phyloP scores from a whole-genome alignment of 2,797 vertebrate genomes.

The Glyptemys insculpta region DNA sequence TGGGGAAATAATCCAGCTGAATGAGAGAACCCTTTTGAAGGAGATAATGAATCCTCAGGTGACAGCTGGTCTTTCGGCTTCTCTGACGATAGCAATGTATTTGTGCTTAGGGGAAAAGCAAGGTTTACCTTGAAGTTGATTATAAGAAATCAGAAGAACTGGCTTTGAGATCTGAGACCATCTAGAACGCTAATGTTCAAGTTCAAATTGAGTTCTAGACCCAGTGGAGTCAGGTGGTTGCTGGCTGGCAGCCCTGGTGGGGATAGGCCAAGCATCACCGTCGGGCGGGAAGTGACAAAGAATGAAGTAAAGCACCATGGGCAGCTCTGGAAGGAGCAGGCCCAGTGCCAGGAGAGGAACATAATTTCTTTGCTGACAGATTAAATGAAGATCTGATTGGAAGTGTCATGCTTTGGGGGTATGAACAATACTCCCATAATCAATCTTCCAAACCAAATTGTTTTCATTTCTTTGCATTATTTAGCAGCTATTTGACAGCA shows the following conservation, averaged over 20 bases:
- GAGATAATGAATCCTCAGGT: conserved; percentile 7
- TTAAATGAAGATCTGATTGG: conserved; percentile 74
- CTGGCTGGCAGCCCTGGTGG: not conserved
- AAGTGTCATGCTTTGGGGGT: conserved; percentile 58
- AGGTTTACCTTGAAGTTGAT: not conserved
- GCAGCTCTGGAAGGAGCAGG: not conserved
- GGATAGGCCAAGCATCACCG: not conserved
- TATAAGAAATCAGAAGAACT: not conserved
- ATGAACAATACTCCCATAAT: conserved; percentile 77
- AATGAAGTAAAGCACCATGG: not conserved
- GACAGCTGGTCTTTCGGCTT: not conserved
- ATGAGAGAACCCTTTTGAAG: conserved; percentile 28
- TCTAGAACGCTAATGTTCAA: not conserved
- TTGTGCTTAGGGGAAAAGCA: not conserved
- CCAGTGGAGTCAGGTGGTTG: not conserved
- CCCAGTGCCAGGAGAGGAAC: conserved; percentile 39
- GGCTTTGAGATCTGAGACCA: fast-evolving
- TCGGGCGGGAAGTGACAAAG: not conserved
- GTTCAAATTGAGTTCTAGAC: not conserved
- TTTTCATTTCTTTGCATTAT: conserved; percentile 81
- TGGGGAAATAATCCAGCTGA: conserved; percentile 8
- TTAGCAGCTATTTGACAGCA: conserved; percentile 75
- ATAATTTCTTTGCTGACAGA: conserved; percentile 70
- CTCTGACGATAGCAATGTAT: not conserved
- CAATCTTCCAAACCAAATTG: conserved; percentile 76